phyloP scores from a whole-genome alignment of 2,888 invertebrate genomes.

The Scelioninae gen. 1 region DNA sequence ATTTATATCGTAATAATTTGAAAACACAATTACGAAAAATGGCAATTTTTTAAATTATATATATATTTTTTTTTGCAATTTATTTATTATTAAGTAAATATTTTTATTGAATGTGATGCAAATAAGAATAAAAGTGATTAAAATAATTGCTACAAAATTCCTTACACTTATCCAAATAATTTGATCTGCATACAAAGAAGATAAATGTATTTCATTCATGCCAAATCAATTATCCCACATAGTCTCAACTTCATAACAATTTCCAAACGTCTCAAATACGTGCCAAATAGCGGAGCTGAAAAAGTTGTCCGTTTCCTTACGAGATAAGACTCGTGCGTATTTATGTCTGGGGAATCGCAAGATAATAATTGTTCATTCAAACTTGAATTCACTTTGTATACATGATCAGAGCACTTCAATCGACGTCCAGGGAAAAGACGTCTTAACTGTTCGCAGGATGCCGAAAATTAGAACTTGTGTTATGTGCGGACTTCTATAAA shows the following conservation, averaged over 20 bases:
- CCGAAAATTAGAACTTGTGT: constrained; percentile 30
- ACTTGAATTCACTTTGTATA: constrained; percentile 59
- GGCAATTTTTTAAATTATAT: too few relatives aligned
- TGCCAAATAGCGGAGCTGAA: constrained; percentile 5
- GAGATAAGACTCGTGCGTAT: constrained; percentile 28
- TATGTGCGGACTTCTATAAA: not conserved
- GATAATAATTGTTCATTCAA: constrained; percentile 59
- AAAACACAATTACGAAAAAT: too few relatives aligned
- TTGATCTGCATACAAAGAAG: too few relatives aligned
- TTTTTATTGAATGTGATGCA: too few relatives aligned
- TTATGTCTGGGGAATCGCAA: constrained; percentile 41
- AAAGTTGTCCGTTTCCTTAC: constrained; percentile 22
- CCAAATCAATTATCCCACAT: too few relatives aligned
- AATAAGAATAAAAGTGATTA: too few relatives aligned
- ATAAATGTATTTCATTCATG: too few relatives aligned
- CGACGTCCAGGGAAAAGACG: constrained; percentile 45
- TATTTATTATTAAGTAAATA: too few relatives aligned
- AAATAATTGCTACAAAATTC: too few relatives aligned
- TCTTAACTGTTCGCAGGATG: constrained; percentile 25
- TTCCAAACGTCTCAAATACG: constrained; percentile 4
- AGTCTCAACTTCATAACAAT: not conserved
- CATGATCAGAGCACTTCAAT: constrained; percentile 52
- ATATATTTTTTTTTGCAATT: too few relatives aligned
- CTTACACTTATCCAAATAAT: too few relatives aligned
- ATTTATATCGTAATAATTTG: too few relatives aligned